Evolutionary conservation across 2,113 vertebrate genomes (phyloP), one percentile per base, ranked within the genome.

Genomic region (Camelus bactrianus): DNA sequence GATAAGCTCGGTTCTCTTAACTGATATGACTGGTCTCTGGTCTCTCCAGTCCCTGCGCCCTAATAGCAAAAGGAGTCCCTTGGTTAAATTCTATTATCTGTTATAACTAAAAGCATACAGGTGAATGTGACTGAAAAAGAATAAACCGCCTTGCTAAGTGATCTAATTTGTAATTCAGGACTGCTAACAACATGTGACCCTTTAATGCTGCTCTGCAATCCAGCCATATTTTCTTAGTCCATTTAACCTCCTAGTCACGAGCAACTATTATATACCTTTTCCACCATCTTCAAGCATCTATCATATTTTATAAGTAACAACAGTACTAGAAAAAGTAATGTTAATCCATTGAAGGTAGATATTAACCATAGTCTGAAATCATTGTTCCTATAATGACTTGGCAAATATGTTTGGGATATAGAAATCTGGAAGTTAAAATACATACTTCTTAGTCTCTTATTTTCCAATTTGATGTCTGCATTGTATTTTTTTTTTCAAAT

Each of bases 321-420:
- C 2, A 38, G 0, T 17, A 72, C 1, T 80, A 62, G 42, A 38
- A 69, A 82, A 88, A 28, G n/a, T 58, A 30, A 1, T n/a, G 11
- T 77, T 91, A 65, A 56, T n/a, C 24, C 11, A 54, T 8, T 94
- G 5, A 93, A 81, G 8, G 5, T 73, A 73, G 38, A 73, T 60
- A 93, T 48, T 83, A 89, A 52, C 28, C 13, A n/a, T 15, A 38
- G 1, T 46, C 2, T 72, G 1, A 54, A 38, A 35, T 81, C 24
- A 85, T n/a, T 77, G 17, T 76, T 88, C 90, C 54, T 35, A 10
- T 20, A 86, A 89, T 64, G 38, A 80, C 48, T 93, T 32, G 72
- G 8, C 46, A 80, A 77, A 90, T 13, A 80, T 82, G 11, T 92
- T 89, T 79, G 62, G 3, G 13, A 70, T 4, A 60, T 6, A 50